A percentile compares a stretch with the other conserved stretches of the same genome.
Evolutionary conservation across 64 coral and sea anemone genomes (phyloP).

Genomic region (Hydrozoanthus tunicans): DNA sequence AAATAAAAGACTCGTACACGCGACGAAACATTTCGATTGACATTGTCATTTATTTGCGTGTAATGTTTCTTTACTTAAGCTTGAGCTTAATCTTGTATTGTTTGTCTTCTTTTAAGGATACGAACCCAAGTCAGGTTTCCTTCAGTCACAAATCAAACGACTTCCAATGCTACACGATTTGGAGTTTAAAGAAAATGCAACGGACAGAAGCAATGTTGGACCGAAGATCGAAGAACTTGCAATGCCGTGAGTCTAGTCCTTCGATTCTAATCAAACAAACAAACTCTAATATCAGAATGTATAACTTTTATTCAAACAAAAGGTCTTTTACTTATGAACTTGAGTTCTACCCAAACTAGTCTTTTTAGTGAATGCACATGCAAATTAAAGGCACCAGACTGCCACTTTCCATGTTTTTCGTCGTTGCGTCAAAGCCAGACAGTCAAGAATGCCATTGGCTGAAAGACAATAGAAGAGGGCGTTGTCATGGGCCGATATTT

Average conservation of each 20-base stretch:
- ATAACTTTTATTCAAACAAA: background rate
- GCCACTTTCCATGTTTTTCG: background rate
- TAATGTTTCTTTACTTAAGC: too few species aligned
- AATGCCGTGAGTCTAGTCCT: constrained; percentile 86
- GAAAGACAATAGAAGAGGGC: constrained; percentile 18
- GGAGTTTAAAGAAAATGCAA: constrained; percentile 32
- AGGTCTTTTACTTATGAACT: background rate
- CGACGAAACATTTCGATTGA: too few species aligned
- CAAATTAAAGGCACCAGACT: background rate
- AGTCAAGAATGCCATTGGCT: background rate
- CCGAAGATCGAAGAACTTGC: constrained; percentile 73
- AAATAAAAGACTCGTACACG: too few species aligned
- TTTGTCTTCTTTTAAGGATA: constrained; percentile 60
- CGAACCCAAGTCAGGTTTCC: constrained; percentile 78
- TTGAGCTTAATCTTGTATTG: background rate
- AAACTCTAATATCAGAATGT: background rate
- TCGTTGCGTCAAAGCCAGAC: background rate
- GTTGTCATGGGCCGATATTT: background rate
- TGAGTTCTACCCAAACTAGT: background rate
- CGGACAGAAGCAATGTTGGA: background rate
- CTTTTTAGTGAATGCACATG: background rate
- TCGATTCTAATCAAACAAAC: background rate
- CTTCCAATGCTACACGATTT: constrained; percentile 91
- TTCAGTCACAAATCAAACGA: constrained; percentile 84
- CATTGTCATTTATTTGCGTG: too few species aligned